Evolutionary conservation across 64 coral and sea anemone genomes (phyloP), one percentile per base, ranked within the genome.

Genomic region (Pocillopora damicornis): DNA sequence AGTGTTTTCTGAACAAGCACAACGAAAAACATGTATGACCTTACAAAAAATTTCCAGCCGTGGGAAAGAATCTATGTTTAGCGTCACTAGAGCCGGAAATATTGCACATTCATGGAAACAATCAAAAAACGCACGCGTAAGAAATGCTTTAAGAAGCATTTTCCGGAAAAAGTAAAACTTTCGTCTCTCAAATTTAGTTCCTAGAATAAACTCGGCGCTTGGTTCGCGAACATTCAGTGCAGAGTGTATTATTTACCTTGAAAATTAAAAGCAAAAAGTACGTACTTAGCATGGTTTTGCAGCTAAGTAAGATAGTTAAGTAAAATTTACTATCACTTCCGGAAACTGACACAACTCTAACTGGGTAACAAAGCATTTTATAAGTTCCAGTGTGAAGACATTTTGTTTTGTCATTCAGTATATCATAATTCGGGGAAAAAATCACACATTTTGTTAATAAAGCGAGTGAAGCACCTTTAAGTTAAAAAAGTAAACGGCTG

Each of bases 71-170:
- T 25, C 13, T 77, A 42, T 9, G 7, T 22, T 60, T 60, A 20
- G 77, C 51, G 26, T 79, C n/a, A 79, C 13, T 20, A 59, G n/a
- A 59, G 12, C 77, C 77, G 77, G 77, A 79, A 79, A 79, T 79
- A 11, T 23, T 79, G 18, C 20, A 79, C 15, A 79, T 79, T 79
- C 59, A 20, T 34, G n/a, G 0, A 79, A 79, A 79, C 77, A 79
- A 20, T 11, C 11, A n/a, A 5, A 71, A 30, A 71, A 71, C 59
- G 15, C 13, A 60, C 58, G n/a, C 51, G 20, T 79, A 26, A 20
- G 61, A 13, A 63, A 63, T 23, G 11, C 67, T 71, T 20, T 5
- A 20, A 11, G 67, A 71, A 69, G 25, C n/a, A n/a, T 9, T 1
- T 71, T 71, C 20, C 1, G 20, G 25, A 26, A 11, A 20, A 23